phyloP scores from a whole-genome alignment of 2,888 invertebrate genomes.

The Phasia obesa region DNA sequence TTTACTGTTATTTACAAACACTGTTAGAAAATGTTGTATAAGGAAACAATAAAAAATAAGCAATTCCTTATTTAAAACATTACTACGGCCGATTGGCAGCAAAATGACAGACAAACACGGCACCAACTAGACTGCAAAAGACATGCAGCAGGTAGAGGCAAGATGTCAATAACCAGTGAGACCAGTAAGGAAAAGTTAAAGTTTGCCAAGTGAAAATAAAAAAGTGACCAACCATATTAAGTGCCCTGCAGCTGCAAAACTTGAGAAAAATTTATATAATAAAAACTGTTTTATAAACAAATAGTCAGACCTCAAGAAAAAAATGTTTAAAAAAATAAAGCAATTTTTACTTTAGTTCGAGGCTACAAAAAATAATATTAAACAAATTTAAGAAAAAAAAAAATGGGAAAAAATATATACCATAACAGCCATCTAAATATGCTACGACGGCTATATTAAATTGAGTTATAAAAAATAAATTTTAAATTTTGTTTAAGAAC shows the following conservation, averaged over 20 bases:
- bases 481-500: no score
- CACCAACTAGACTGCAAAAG: constrained; percentile 15
- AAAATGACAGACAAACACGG: neutral
- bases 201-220: neutral
- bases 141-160: neutral
- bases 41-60: neutral
- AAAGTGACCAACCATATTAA: neutral
- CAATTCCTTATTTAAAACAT: neutral
- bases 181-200: neutral
- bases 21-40: constrained; percentile 5
- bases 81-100: neutral
- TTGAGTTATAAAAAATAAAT: no score
- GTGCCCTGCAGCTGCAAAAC: neutral
- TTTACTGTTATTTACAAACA: constrained; percentile 47
- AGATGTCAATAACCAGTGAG: neutral
- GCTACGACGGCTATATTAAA: no score
- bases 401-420: no score
- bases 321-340: no score
- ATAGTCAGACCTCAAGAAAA: neutral
- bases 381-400: no score
- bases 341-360: no score
- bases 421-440: no score
- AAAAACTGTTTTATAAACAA: neutral
- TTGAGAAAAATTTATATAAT: no score
- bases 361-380: no score